Conservation (phyloP, 30 jellyfish, hydroid and myxozoan species). For the Hydractinia symbiolongicarpus region DNA sequence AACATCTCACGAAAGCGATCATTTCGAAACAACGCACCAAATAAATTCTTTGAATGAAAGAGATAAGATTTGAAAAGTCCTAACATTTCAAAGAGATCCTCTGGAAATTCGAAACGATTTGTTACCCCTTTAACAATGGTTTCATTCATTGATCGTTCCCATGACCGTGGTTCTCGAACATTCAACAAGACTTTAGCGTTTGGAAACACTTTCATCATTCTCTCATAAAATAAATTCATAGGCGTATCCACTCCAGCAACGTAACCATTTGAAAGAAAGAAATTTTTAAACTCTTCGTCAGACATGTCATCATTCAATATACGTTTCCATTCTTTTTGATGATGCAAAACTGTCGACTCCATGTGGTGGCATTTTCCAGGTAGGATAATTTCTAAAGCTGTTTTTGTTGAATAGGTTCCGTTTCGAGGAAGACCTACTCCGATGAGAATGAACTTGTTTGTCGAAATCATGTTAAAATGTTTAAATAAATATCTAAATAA, state of each 20-base stretch:
- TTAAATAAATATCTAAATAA: too few species aligned
- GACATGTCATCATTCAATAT: neutral
- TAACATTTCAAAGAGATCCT: neutral
- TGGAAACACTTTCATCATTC: neutral
- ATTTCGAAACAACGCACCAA: neutral
- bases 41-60: neutral
- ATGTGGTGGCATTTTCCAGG: neutral
- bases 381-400: neutral
- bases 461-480: too few species aligned
- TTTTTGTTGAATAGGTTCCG: neutral
- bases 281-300: neutral
- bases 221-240: neutral
- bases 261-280: neutral
- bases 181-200: neutral
- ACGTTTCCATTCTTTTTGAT: neutral
- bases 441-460: too few species aligned
- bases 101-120: neutral
- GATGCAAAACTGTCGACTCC: neutral
- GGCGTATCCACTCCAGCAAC: neutral
- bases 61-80: neutral
- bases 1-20: neutral
- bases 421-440: slow-evolving; percentile 12
- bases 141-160: neutral
- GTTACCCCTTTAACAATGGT: neutral
- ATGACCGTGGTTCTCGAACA: neutral